Evolutionary conservation across 2,797 vertebrate genomes (phyloP).

Genomic region (Mionectes olivaceus): DNA sequence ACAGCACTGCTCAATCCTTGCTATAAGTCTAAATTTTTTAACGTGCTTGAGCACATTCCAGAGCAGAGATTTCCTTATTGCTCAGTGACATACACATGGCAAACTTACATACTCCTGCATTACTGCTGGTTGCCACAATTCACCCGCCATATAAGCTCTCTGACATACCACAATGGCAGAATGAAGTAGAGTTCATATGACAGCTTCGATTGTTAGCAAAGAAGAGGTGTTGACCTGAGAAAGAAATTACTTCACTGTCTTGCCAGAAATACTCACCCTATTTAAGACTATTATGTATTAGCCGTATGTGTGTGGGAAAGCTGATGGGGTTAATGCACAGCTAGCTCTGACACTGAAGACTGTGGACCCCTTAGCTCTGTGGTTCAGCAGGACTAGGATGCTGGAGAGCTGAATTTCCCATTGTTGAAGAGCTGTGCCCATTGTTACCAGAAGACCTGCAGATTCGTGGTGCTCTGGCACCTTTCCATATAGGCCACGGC

Average conservation of each 20-base stretch:
- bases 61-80: background rate
- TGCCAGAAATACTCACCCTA: background rate
- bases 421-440: background rate
- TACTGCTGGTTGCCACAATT: background rate
- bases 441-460: background rate
- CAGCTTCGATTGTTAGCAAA: background rate
- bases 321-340: background rate
- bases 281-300: background rate
- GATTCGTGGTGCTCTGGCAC: background rate
- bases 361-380: background rate
- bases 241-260: background rate
- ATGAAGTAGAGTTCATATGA: background rate
- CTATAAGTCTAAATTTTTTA: background rate
- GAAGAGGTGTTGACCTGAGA: background rate
- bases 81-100: too few species aligned
- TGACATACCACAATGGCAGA: background rate
- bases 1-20: background rate
- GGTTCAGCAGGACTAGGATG: background rate
- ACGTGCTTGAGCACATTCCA: background rate
- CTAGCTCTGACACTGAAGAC: background rate
- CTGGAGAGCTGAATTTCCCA: background rate
- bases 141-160: background rate
- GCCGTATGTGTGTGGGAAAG: background rate
- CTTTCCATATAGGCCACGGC: background rate
- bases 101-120: background rate